phyloP scores from a whole-genome alignment of 2,797 vertebrate genomes.

The Onychomys torridus region DNA sequence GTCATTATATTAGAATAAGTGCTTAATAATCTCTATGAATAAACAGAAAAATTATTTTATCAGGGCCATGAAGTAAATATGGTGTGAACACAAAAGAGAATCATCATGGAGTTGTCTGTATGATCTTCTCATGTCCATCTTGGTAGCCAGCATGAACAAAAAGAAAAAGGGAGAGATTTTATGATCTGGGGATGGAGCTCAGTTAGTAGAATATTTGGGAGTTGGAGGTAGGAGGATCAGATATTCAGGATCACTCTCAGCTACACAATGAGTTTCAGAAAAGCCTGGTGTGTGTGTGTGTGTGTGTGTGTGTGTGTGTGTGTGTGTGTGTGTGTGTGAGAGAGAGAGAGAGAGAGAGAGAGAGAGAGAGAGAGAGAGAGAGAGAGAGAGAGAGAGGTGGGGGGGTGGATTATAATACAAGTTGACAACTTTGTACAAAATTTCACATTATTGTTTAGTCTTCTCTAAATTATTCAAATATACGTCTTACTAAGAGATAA shows the following conservation, averaged over 20 bases:
- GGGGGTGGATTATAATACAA: background rate
- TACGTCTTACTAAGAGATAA: background rate
- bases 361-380: background rate
- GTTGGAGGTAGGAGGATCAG: background rate
- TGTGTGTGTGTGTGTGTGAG: background rate
- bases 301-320: too few relatives aligned
- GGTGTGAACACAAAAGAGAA: background rate
- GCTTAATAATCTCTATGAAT: background rate
- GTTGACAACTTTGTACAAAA: background rate
- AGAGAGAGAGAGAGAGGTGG: background rate
- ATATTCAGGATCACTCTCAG: background rate
- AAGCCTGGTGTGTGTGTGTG: background rate
- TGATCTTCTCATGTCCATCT: background rate
- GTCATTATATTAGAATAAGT: background rate
- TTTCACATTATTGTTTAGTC: background rate
- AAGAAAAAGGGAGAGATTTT: background rate
- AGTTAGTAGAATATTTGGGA: background rate
- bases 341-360: too few relatives aligned
- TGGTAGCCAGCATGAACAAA: background rate
- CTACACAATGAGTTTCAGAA: background rate
- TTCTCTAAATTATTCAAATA: constrained; percentile 18
- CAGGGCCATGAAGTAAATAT: background rate
- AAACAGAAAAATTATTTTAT: background rate
- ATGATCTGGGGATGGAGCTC: background rate
- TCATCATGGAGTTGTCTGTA: background rate